Base-by-base conservation (phyloP, 2,797 vertebrate species). In the Hippoglossus hippoglossus region DNA sequence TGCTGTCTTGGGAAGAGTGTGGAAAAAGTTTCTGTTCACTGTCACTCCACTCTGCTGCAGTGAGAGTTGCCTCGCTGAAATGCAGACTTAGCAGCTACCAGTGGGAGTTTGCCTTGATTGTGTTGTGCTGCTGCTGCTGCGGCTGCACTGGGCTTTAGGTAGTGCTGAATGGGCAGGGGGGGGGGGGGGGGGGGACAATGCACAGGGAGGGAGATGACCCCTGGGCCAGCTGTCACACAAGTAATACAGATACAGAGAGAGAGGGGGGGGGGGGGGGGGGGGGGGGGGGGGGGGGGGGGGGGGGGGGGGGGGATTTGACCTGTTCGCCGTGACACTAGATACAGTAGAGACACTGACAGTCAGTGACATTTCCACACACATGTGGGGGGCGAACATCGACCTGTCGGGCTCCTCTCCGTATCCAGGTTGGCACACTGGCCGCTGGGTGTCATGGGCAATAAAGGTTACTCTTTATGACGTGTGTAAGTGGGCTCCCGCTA, bases 161-260 rank as follows among this genome's bases (percentile, higher is more conserved):
- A 83, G 72, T 93, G 91, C 94, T 94, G 94, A 94, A 93, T 93
- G 88, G 89, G 90, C 92, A 94, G 75, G 76, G 82, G 86, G 88
- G 85, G 86, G 88, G 85, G 86, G 88, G 41, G 86, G 86, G 88
- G 86, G 86, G 88, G 85, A 91, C 85, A 90, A 87, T 84, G 77
- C 86, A 82, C 84, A 91, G 88, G 75, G 80, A 83, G 86, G 86
- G 88, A 85, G 85, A 81, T 89, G 92, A 93, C 91, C 90, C 87
- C 69, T 81, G 82, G 86, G 85, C 89, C 89, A 89, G 82, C 88
- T 93, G 91, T 92, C 93, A 92, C 85, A 80, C 71, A 86, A 75
- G 80, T 76, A 83, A 82, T 73, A 76, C 73, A 76, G 58, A 63
- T 36, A 46, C 67, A 55, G 28, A 13, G 56, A 57, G n/a, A 50